These are phyloP conservation scores for Orchestes rusci DNA, from an alignment of 2,888 invertebrate genomes.

Conservation along the genomic window DNA sequence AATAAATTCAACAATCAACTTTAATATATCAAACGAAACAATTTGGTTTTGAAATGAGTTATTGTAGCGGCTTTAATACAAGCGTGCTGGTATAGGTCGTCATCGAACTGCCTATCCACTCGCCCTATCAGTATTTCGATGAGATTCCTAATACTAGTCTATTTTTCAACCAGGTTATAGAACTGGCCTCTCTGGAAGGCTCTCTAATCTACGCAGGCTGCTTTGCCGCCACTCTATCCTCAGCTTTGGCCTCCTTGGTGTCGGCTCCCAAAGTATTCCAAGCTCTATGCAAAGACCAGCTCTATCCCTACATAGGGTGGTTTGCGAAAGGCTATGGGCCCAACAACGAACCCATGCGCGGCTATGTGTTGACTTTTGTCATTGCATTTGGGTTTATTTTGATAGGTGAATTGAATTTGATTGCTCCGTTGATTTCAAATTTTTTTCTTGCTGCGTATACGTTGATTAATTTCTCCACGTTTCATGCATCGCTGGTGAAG, in stretches of 20 bases:
- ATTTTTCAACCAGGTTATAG: slow-evolving; percentile 66
- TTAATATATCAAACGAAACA: no score
- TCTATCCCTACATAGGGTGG: slow-evolving; percentile 86
- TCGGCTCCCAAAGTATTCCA: slow-evolving; percentile 93
- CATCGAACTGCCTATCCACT: no score
- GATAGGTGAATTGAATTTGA: slow-evolving; percentile 81
- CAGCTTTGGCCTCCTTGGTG: slow-evolving; percentile 91
- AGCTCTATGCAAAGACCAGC: slow-evolving; percentile 88
- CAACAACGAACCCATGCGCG: slow-evolving; percentile 78
- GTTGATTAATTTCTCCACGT: slow-evolving; percentile 89
- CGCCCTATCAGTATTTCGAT: no score
- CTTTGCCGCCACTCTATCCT: slow-evolving; percentile 94
- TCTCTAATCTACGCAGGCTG: slow-evolving; percentile 95
- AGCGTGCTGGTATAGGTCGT: no score
- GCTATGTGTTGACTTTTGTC: slow-evolving; percentile 86
- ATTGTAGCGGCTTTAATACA: no score
- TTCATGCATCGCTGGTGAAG: slow-evolving; percentile 84
- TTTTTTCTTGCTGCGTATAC: slow-evolving; percentile 92
- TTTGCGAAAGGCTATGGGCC: slow-evolving; percentile 83
- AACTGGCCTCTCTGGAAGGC: slow-evolving; percentile 75
- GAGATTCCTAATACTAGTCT: no score
- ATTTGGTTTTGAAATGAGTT: no score
- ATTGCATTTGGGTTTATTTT: slow-evolving; percentile 81
- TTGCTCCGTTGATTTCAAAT: slow-evolving; percentile 88
- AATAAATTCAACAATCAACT: no score